Evolutionary conservation across 2,113 vertebrate genomes (phyloP).

Genomic region (Laticauda laticaudata): DNA sequence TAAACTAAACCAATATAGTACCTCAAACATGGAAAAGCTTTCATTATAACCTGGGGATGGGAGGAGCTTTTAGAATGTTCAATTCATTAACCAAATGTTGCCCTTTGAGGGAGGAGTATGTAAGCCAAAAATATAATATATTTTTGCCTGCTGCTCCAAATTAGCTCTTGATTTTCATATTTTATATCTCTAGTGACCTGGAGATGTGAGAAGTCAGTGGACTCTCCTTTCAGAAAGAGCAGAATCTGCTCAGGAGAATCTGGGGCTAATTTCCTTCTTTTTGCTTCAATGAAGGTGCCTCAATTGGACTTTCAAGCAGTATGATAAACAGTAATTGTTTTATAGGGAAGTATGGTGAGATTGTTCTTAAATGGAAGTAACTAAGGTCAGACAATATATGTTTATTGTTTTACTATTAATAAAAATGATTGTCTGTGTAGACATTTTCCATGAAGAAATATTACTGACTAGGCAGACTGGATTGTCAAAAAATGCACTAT

Average conservation of each 20-base stretch:
- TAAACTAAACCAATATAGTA: conserved; percentile 68
- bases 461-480: conserved; percentile 36
- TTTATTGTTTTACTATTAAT: conserved; percentile 40
- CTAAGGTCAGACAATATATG: conserved; percentile 43
- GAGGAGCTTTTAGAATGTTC: conserved; percentile 57
- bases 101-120: conserved; percentile 16
- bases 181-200: conserved; percentile 42
- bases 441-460: conserved; percentile 40
- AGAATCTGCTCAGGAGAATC: conserved; percentile 49
- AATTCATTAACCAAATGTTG: conserved; percentile 51
- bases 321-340: conserved; percentile 60
- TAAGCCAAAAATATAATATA: conserved; percentile 28
- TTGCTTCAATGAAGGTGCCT: conserved; percentile 56
- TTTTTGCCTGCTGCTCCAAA: conserved; percentile 41
- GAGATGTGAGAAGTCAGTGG: conserved; percentile 42
- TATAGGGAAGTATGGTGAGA: conserved; percentile 51
- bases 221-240: conserved; percentile 58
- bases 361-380: conserved; percentile 51
- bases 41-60: conserved; percentile 51
- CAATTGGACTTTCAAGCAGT: conserved; percentile 61
- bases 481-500: conserved; percentile 16
- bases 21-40: conserved; percentile 67
- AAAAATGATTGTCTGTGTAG: conserved; percentile 41
- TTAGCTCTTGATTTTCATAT: conserved; percentile 51
- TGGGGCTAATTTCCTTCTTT: conserved; percentile 65